These are phyloP conservation scores for Dendrolimus punctatus DNA, from an alignment of 1,140 invertebrate species.

Conservation along the genomic window DNA sequence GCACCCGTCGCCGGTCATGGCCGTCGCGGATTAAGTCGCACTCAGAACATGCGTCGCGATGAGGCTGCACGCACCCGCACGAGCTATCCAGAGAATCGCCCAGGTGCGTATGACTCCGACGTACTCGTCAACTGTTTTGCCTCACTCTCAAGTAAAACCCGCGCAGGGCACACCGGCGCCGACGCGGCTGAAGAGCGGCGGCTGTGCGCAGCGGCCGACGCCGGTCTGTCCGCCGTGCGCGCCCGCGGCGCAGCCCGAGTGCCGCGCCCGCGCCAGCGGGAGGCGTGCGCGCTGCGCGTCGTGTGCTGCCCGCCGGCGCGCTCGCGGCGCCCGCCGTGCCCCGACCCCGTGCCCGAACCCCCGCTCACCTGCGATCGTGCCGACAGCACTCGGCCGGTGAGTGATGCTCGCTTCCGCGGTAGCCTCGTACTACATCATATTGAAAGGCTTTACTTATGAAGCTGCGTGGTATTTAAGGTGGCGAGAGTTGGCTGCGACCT, in stretches of 20 bases:
- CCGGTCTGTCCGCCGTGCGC: constrained; percentile 9
- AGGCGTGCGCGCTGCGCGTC: constrained; percentile 2
- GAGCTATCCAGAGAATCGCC: no score
- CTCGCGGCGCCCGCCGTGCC: constrained; percentile 9
- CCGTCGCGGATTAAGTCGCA: no score
- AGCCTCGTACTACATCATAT: not conserved
- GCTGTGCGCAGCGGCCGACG: constrained; percentile 13
- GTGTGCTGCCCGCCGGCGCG: constrained; percentile 8
- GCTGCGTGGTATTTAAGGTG: not conserved
- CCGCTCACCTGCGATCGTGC: constrained; percentile 1
- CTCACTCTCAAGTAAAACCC: not conserved
- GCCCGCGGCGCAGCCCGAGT: not conserved
- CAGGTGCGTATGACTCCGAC: no score
- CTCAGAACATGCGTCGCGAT: no score
- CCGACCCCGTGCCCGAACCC: constrained; percentile 1
- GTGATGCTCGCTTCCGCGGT: not conserved
- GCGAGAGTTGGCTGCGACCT: constrained; percentile 8
- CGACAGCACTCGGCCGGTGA: not conserved
- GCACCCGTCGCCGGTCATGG: no score
- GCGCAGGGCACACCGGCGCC: not conserved
- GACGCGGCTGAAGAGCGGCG: not conserved
- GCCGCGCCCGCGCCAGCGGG: constrained; percentile 6
- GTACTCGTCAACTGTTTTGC: not conserved
- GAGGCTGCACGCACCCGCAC: no score
- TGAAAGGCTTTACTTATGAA: not conserved